Percentiles rank a stretch among this genome's conserved stretches.
Evolutionary conservation across 2,797 vertebrate species (phyloP).

Genomic region (Mus minutoides): DNA sequence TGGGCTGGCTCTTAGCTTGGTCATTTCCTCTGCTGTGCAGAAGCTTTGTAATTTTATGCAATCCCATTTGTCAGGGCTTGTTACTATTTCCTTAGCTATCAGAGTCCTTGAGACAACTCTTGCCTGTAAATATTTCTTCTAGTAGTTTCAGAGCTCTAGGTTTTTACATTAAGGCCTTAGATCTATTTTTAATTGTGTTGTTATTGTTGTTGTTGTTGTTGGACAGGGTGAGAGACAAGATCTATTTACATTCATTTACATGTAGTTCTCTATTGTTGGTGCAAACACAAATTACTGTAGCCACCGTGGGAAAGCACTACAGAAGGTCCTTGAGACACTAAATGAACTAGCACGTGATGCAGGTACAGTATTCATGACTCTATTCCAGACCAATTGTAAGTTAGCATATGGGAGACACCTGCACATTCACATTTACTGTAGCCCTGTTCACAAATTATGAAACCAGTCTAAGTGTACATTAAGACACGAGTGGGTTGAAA

Average conservation of each 20-base stretch:
- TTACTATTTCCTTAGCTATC: neutral
- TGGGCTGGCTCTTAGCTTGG: neutral
- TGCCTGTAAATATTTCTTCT: neutral
- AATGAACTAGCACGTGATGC: neutral
- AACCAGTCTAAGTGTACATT: neutral
- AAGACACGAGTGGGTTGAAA: neutral
- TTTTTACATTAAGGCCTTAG: neutral
- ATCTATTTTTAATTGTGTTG: neutral
- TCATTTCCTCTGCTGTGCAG: neutral
- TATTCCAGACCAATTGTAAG: neutral
- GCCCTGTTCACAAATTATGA: too few species aligned
- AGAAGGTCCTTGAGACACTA: neutral
- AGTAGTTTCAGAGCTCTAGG: neutral
- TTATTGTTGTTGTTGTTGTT: neutral
- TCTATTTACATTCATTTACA: neutral
- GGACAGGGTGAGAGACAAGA: neutral
- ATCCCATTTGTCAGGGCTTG: neutral
- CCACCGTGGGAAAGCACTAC: neutral
- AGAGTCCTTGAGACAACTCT: neutral
- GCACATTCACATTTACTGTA: neutral
- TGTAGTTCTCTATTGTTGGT: too few species aligned
- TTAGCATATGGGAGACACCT: neutral
- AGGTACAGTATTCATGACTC: too few species aligned
- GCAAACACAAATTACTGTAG: neutral
- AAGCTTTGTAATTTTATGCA: neutral